These are phyloP conservation scores for Porites australiensis DNA, from an alignment of 64 coral and sea anemone genomes.

Conservation along the genomic window DNA sequence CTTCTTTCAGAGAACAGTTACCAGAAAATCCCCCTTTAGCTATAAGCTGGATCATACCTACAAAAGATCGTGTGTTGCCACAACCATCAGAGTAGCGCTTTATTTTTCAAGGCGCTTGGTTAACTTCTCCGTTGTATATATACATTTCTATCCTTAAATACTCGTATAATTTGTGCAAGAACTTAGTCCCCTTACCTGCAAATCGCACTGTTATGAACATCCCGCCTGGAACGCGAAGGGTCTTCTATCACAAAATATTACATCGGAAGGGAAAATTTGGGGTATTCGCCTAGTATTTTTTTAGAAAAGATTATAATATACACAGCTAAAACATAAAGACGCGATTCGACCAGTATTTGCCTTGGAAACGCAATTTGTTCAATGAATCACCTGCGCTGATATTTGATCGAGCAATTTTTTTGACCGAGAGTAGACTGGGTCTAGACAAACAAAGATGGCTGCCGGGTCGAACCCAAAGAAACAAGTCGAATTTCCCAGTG, in stretches of 20 bases:
- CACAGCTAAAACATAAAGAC: not conserved
- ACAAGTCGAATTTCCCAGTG: not conserved
- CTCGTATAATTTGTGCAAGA: not conserved
- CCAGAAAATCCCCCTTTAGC: no score
- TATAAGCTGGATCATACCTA: no score
- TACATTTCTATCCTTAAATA: not conserved
- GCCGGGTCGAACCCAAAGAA: not conserved
- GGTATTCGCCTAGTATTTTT: not conserved
- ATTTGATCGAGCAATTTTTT: not conserved
- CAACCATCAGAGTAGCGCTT: no score
- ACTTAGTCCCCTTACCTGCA: slow-evolving; percentile 24
- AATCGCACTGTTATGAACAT: slow-evolving; percentile 44
- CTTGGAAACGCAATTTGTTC: slow-evolving; percentile 14
- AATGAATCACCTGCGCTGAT: not conserved
- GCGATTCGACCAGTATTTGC: not conserved
- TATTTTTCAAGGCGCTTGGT: not conserved
- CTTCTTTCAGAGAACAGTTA: no score
- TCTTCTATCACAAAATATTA: not conserved
- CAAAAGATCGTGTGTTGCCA: no score
- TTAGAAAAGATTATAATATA: not conserved
- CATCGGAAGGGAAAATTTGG: not conserved
- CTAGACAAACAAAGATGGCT: slow-evolving; percentile 19
- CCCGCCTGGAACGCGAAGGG: not conserved
- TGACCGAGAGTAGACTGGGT: slow-evolving; percentile 24
- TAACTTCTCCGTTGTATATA: not conserved